Evolutionary conservation across 2,113 vertebrate genomes (phyloP).

Genomic region (Gavialis gangeticus): DNA sequence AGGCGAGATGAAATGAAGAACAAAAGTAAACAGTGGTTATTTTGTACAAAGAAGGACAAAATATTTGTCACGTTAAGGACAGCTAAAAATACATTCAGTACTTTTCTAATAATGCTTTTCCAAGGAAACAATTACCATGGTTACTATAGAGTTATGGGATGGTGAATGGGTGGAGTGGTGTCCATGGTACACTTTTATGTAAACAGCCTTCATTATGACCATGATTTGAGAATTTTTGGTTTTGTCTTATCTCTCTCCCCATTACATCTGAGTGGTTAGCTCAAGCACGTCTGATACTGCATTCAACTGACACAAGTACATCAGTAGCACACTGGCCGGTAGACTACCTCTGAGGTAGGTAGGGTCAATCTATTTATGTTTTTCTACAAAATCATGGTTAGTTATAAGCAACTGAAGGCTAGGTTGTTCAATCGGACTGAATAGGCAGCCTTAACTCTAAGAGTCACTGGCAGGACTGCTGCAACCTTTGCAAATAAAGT

Average conservation of each 20-base stretch:
- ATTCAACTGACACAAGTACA: background rate
- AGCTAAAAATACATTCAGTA: conserved; percentile 6
- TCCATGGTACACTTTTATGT: background rate
- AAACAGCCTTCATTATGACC: background rate
- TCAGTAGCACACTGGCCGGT: background rate
- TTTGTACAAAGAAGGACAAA: background rate
- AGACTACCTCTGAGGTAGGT: background rate
- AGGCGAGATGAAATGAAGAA: background rate
- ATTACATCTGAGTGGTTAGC: background rate
- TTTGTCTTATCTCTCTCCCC: background rate
- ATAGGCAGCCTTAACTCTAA: background rate
- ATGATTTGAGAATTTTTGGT: background rate
- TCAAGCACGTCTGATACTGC: no score
- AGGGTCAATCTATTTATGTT: background rate
- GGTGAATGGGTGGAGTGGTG: background rate
- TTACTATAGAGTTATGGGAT: background rate
- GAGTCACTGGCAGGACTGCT: background rate
- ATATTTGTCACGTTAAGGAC: background rate
- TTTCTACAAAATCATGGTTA: background rate
- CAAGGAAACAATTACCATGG: background rate
- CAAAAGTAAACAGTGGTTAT: background rate
- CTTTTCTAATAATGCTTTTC: background rate
- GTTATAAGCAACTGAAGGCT: background rate
- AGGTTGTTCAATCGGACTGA: background rate
- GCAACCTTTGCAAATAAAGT: background rate